Conservation (phyloP, 2,113 vertebrate species). For the Rhizomys pruinosus region DNA sequence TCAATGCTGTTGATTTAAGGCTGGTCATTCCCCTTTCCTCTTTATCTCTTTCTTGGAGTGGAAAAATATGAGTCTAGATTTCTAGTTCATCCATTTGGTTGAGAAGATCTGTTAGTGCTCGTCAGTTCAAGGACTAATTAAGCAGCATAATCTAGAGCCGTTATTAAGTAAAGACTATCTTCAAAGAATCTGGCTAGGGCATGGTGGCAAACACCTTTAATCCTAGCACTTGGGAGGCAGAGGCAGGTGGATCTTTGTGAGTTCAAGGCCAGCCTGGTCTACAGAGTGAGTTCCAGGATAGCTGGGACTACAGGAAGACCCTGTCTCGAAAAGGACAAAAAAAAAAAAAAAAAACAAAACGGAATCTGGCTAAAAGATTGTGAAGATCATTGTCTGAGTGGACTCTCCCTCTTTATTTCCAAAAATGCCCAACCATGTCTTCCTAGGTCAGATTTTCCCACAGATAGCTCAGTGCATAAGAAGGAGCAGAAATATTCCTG, state of each 20-base stretch:
- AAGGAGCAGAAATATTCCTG: background rate
- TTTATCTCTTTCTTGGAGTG: background rate
- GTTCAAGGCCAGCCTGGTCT: too few species aligned
- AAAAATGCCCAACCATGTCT: background rate
- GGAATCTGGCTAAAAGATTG: too few species aligned
- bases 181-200: background rate
- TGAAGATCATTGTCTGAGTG: background rate
- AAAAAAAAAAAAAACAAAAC: too few species aligned
- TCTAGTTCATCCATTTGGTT: background rate
- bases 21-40: background rate
- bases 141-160: background rate
- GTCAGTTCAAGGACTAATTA: background rate
- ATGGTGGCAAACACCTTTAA: too few species aligned
- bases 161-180: background rate
- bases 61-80: background rate
- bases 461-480: background rate
- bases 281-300: too few species aligned
- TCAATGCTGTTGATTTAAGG: background rate
- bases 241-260: too few species aligned
- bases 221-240: too few species aligned
- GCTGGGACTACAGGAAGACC: too few species aligned
- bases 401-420: background rate
- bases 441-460: background rate
- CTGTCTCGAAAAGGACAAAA: too few species aligned
- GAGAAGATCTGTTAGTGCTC: background rate